phyloP scores from a whole-genome alignment of 2,113 vertebrate species.

The Stegastes partitus region DNA sequence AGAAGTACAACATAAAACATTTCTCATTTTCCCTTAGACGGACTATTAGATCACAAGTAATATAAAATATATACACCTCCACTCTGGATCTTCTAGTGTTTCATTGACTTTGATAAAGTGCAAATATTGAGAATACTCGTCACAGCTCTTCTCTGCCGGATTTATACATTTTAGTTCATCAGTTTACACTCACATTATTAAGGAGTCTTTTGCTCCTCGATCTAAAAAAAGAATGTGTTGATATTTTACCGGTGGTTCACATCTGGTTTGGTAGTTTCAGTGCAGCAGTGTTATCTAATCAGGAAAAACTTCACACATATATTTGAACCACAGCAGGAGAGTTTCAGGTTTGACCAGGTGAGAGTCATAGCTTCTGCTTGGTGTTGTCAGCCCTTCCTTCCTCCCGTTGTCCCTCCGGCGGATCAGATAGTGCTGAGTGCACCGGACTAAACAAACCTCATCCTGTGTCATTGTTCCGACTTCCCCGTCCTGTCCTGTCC shows the following conservation, averaged over 20 bases:
- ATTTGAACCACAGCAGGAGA: not conserved
- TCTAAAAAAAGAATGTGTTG: not conserved
- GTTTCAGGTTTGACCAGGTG: constrained; percentile 25
- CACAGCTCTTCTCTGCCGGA: not conserved
- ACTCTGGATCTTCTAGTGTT: not conserved
- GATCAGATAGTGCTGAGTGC: constrained; percentile 56
- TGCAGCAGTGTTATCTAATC: constrained; percentile 11
- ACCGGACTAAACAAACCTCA: constrained; percentile 46
- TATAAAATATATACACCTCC: not conserved
- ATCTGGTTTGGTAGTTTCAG: not conserved
- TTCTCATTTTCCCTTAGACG: constrained; percentile 21
- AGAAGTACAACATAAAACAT: constrained; percentile 52
- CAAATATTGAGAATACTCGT: constrained; percentile 25
- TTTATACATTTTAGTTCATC: no score
- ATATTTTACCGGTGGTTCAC: constrained; percentile 12
- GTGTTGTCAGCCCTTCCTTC: constrained; percentile 50
- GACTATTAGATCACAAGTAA: constrained; percentile 26
- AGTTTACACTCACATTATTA: constrained; percentile 20
- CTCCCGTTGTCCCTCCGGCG: constrained; percentile 37
- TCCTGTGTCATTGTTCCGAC: constrained; percentile 61
- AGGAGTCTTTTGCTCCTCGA: not conserved
- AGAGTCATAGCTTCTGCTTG: not conserved
- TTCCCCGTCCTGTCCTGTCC: constrained; percentile 36
- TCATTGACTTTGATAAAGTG: constrained; percentile 20
- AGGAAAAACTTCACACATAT: constrained; percentile 1